phyloP scores from a whole-genome alignment of 2,113 vertebrate genomes.

The Eonycteris spelaea region DNA sequence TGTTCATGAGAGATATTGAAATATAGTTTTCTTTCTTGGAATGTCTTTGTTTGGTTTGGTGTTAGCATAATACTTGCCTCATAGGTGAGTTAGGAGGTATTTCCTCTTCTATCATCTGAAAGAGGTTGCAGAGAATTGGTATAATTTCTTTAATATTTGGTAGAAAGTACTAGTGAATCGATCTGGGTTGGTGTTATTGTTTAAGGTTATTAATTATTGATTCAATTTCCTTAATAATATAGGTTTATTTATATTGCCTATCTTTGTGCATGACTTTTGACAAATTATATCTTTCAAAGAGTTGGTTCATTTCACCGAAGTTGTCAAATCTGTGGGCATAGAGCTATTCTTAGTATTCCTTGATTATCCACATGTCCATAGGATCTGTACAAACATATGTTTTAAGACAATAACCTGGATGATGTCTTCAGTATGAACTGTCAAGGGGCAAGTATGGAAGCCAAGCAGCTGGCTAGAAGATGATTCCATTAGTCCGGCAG shows the following conservation, averaged over 20 bases:
- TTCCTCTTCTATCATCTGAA: neutral
- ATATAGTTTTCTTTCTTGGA: neutral
- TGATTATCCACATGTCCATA: neutral
- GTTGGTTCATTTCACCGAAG: neutral
- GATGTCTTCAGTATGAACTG: neutral
- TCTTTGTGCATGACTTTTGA: neutral
- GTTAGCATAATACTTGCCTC: neutral
- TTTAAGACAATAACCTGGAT: neutral
- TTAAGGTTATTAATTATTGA: neutral
- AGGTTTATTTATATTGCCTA: neutral
- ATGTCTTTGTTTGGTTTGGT: neutral
- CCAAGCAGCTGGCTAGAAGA: no score
- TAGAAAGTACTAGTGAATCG: neutral
- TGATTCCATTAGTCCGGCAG: neutral
- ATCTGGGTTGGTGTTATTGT: neutral
- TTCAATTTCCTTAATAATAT: neutral
- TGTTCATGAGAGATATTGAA: neutral
- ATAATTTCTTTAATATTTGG: neutral
- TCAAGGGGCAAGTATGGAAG: neutral
- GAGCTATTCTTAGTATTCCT: neutral
- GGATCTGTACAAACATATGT: neutral
- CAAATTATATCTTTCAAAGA: neutral
- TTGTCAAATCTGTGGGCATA: no score
- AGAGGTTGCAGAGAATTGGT: neutral
- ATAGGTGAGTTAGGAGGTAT: neutral